Base-by-base conservation (phyloP, 2,888 invertebrate genomes). In the Ophioninae sp. region DNA sequence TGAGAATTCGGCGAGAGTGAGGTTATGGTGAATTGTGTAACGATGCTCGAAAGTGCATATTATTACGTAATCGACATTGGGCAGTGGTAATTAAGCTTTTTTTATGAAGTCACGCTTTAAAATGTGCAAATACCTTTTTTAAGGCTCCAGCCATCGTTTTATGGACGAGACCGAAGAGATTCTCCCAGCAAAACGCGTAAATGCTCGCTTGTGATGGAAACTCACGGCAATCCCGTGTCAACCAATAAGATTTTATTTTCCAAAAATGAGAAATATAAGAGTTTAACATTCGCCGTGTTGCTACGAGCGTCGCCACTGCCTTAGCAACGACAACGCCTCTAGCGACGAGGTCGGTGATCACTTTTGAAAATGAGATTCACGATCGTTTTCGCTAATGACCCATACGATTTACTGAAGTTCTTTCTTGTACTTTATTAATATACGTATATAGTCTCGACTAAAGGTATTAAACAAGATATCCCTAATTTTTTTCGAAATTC, bases 61-160 rank as follows among this genome's bases (percentile, higher is more conserved):
- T 8, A 61, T 81, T 76, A 17, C 41, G 50, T 72, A 79, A 79
- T 17, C 72, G 65, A 50, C 2, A 5, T 50, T 17, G 50, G 50
- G 13, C 41, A 13, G 50, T 17, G 50, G 50, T 50, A 50, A 50
- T 17, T 23, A 23, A 7, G 17, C 20, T 67, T 67, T 2, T 69
- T 64, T 20, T 0, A 50, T 61, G 2, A 0, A 5, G n/a, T 50
- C 17, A 17, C 7, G 7, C 41, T 23, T 44, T 3, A 2, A 8
- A 64, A 56, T 41, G 72, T 41, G 23, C 0, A 39, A 8, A 82
- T 88, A 91, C 91, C 89, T 90, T 89, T 81, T 91, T 92, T 7
- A 91, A 30, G 69, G 61, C 76, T 23, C 87, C 86, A 70, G 92
- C 86, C 92, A 92, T 92, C n/a, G 50, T 87, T 44, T 21, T 64